Conservation (phyloP, 2,797 vertebrate genomes). For the Sebastes kiyomatsui region DNA sequence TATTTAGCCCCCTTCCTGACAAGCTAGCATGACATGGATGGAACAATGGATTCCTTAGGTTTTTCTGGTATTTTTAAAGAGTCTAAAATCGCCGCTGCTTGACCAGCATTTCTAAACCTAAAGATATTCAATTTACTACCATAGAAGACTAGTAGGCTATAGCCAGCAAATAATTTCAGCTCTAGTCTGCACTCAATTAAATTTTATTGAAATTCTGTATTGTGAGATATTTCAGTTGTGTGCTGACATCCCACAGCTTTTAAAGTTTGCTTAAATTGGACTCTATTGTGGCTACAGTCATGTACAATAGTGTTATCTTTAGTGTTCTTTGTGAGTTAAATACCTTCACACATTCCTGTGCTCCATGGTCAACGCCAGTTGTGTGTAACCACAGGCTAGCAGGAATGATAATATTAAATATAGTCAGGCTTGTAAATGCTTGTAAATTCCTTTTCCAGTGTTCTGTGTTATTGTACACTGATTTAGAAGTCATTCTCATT, state of each 20-base stretch:
- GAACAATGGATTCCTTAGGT: too few species aligned
- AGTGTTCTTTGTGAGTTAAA: not conserved
- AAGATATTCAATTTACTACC: not conserved
- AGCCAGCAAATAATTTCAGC: not conserved
- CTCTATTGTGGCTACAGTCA: not conserved
- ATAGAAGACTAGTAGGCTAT: not conserved
- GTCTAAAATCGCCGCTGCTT: not conserved
- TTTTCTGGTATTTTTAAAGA: too few species aligned
- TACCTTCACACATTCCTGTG: not conserved
- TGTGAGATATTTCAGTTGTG: not conserved
- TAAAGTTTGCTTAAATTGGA: not conserved
- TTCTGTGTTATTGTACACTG: not conserved
- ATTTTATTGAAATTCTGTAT: not conserved
- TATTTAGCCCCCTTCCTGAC: too few species aligned
- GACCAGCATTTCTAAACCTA: not conserved
- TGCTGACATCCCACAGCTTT: not conserved
- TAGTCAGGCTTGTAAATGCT: not conserved
- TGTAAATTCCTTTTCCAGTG: too few species aligned
- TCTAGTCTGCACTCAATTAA: not conserved
- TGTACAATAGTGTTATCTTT: not conserved
- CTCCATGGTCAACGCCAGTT: not conserved
- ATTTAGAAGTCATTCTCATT: not conserved
- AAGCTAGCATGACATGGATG: too few species aligned
- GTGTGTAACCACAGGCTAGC: not conserved
- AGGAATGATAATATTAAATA: slow-evolving; percentile 13